Percentiles rank a stretch among this genome's conserved stretches.
These are phyloP conservation scores for Amblyornis subalaris DNA, from an alignment of 2,113 vertebrate species.

Conservation along the genomic window DNA sequence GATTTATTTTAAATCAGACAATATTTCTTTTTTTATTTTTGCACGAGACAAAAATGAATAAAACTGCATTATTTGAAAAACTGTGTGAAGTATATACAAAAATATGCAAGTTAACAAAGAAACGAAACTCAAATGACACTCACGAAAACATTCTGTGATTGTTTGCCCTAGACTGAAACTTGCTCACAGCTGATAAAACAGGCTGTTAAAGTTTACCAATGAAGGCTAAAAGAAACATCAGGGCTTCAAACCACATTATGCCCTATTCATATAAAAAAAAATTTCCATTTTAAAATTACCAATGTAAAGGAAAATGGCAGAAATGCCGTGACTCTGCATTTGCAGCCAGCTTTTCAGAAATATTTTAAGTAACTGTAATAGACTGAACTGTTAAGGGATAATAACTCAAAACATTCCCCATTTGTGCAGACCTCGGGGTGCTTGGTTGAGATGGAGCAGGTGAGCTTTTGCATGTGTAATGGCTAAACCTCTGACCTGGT, in stretches of 20 bases:
- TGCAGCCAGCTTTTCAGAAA: background rate
- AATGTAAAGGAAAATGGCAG: background rate
- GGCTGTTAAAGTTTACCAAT: background rate
- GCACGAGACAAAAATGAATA: background rate
- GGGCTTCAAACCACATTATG: background rate
- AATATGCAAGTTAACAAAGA: background rate
- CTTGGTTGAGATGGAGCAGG: background rate
- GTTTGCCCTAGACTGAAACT: background rate
- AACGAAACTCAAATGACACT: background rate
- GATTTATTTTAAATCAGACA: background rate
- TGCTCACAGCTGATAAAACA: background rate
- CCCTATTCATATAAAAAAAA: background rate
- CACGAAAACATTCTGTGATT: background rate
- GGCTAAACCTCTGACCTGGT: background rate
- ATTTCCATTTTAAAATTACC: background rate
- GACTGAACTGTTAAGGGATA: background rate
- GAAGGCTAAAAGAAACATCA: background rate
- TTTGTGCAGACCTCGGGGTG: background rate
- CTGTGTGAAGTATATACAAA: background rate
- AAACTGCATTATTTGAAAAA: background rate
- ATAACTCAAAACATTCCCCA: background rate
- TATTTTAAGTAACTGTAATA: background rate
- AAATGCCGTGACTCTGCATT: background rate
- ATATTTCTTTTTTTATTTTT: background rate
- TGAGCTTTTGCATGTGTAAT: background rate